Evolutionary conservation across 2,888 invertebrate genomes (phyloP), one percentile per base, ranked within the genome.

Genomic region (Spodoptera exigua): DNA sequence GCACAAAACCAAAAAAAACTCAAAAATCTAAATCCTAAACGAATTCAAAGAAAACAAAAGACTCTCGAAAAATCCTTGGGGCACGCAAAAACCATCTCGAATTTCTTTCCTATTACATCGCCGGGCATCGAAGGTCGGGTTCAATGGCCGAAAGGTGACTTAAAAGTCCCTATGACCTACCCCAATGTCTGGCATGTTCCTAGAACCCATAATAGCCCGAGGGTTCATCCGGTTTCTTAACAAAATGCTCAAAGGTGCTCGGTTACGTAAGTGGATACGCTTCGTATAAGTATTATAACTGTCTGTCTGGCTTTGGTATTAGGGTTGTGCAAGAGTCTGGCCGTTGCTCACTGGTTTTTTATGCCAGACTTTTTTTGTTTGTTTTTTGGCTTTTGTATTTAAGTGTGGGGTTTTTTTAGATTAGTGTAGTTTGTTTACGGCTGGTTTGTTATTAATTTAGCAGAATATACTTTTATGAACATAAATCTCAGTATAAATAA

Each of bases 61-160:
- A 27, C 0, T 27, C 9, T n/a, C n/a, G n/a, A 1, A 45, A 57
- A 67, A 65, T 37, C 54, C 64, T 47, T 52, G 57, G 54, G 40
- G 32, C 56, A 52, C 40, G 46, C 57, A 69, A 76, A 64, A 72
- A 61, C 45, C 51, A n/a, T 43, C 52, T 55, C 37, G 18, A 56
- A 45, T 65, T 70, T 64, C 54, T 68, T 51, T 44, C 62, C 61
- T 68, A 79, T 68, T 66, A 53, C 67, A 32, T 35, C 46, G 41
- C 7, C 39, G 61, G 49, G 52, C 56, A 34, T 13, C 48, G 54
- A 61, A 77, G 77, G 79, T 68, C 73, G 63, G 70, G 90, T 85
- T 91, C 91, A 88, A 74, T 70, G 89, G 55, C 85, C 89, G 54
- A 82, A 91, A 92, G 92, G 92, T 92, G 91, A 91, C 89, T 83